Base-by-base conservation (phyloP, 1,140 invertebrate species). In the Contarinia nasturtii region DNA sequence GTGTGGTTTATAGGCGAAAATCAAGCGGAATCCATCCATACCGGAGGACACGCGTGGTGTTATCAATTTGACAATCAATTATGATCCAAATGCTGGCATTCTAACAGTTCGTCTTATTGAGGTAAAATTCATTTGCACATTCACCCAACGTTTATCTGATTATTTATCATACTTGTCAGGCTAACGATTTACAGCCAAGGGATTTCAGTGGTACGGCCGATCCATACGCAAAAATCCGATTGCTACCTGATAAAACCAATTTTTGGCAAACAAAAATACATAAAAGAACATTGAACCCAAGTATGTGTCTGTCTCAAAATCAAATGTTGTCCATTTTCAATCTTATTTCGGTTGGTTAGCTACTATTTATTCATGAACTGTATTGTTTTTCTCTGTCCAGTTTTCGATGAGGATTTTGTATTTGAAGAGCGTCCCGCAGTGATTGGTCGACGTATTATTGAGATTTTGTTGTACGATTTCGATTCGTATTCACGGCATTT, bases 351-450 rank as follows among this genome's bases (percentile, higher is more conserved):
- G 8, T 14, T 33, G 37, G n/a, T n/a, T 8, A 42, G 20, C 20
- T 42, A 8, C 40, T 14, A 18, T 21, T 45, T 21, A 27, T 49
- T 46, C 42, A 19, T 46, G 38, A 44, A 20, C 33, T 27, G 3
- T 27, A 27, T 27, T 27, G 27, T 27, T 10, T 40, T 41, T 50
- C 63, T 64, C 46, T 68, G 72, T 62, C 38, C 58, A 70, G 68
- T 79, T 44, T 84, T 76, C 57, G 73, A 77, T 37, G 74, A 81
- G 46, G 72, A 82, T 44, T 86, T 82, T 56, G 67, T 80, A 2
- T 79, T 80, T 50, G 84, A 84, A 61, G 77, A 83, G 48, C 73
- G 72, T 45, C 72, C 75, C 7, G 59, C 70, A 2, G 69, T 79
- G 0, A 56, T 77, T 37, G 64, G 60, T 11, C 64, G 68, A 54